A percentile compares a stretch with the other conserved stretches of the same genome.
These are phyloP conservation scores for Salarias fasciatus DNA, from an alignment of 2,797 vertebrate genomes.

Conservation along the genomic window DNA sequence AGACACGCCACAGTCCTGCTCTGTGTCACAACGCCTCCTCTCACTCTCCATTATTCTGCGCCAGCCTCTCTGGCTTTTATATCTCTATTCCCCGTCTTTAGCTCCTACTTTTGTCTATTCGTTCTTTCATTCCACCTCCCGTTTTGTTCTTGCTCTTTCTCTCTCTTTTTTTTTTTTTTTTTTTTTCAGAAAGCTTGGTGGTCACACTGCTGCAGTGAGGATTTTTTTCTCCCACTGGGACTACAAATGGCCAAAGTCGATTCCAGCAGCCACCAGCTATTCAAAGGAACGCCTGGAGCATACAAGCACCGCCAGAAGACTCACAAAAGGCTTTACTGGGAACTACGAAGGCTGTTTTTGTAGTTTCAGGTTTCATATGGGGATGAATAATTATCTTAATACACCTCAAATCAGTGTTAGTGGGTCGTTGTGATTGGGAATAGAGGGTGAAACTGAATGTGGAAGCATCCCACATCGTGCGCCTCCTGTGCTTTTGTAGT, in stretches of 20 bases:
- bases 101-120: constrained; percentile 19
- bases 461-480: too few relatives aligned
- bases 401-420: constrained; percentile 3
- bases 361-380: constrained; percentile 15
- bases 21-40: constrained; percentile 14
- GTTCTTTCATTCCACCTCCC: constrained; percentile 1
- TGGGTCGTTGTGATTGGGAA: neutral
- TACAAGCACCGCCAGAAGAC: constrained; percentile 31
- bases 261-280: constrained; percentile 40
- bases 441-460: neutral
- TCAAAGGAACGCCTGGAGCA: constrained; percentile 52
- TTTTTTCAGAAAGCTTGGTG: constrained; percentile 19
- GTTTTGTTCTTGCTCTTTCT: constrained; percentile 30
- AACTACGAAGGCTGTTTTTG: neutral
- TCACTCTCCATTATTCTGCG: neutral
- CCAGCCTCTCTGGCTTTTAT: constrained; percentile 3
- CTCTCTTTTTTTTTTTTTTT: constrained; percentile 18
- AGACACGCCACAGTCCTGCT: constrained; percentile 44
- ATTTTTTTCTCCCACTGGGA: constrained; percentile 53
- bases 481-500: too few relatives aligned
- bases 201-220: constrained; percentile 34
- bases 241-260: constrained; percentile 49
- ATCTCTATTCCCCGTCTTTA: constrained; percentile 23
- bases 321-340: constrained; percentile 27
- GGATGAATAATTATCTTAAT: constrained; percentile 37